Conservation (phyloP, 2,113 vertebrate genomes). For the Apteryx owenii region DNA sequence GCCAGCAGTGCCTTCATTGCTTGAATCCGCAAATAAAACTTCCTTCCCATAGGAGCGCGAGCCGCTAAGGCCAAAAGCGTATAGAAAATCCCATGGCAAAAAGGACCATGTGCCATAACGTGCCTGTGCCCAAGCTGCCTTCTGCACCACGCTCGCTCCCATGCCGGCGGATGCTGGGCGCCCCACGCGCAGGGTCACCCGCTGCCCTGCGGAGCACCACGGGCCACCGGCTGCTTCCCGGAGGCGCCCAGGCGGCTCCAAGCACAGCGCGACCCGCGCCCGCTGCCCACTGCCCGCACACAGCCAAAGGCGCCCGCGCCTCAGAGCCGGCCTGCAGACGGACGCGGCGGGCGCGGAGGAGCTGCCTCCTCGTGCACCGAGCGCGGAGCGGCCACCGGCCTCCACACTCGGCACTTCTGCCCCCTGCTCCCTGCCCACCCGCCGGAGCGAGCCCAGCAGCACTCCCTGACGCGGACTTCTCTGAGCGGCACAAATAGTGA, state of each 20-base stretch:
- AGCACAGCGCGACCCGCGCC: no score
- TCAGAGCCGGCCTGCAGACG: no score
- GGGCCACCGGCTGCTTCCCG: fast-evolving
- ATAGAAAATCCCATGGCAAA: background rate
- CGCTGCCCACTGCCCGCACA: no score
- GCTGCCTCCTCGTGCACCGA: background rate
- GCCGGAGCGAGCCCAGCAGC: no score
- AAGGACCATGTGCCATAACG: background rate
- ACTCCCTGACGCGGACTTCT: no score
- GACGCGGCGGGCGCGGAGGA: background rate
- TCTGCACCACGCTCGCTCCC: background rate
- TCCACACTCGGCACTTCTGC: background rate
- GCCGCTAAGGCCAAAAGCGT: background rate
- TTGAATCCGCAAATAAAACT: background rate
- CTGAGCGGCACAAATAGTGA: no score
- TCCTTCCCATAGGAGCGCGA: background rate
- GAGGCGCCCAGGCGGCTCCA: background rate
- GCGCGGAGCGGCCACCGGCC: background rate
- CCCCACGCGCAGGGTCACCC: background rate
- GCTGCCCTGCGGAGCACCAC: background rate
- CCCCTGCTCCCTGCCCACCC: background rate
- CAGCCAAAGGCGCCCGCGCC: no score
- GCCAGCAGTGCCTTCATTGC: background rate
- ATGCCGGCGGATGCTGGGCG: no score
- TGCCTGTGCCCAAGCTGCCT: background rate